phyloP scores from a whole-genome alignment of 2,113 vertebrate species.

The Dissostichus mawsoni region DNA sequence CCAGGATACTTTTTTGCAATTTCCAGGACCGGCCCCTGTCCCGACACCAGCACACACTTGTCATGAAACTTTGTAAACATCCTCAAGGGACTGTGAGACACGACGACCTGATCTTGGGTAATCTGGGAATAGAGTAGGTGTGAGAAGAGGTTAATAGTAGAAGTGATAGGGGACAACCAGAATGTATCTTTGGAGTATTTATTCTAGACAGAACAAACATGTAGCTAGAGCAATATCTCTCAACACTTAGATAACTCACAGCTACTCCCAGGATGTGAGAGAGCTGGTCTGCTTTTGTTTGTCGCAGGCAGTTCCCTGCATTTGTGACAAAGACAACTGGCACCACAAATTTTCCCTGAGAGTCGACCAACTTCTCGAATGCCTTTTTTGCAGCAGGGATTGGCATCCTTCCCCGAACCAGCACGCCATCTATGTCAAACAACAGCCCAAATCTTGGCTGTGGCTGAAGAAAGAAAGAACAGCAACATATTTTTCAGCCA shows the following conservation, averaged over 20 bases:
- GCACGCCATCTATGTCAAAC: conserved; percentile 92
- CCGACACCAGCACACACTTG: conserved; percentile 92
- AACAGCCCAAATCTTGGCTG: conserved; percentile 89
- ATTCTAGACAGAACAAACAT: too few relatives aligned
- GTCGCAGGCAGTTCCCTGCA: conserved; percentile 91
- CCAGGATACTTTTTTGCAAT: conserved; percentile 92
- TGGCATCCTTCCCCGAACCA: conserved; percentile 89
- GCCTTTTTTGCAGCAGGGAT: conserved; percentile 90
- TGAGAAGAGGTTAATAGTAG: conserved; percentile 10
- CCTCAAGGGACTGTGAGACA: conserved; percentile 93
- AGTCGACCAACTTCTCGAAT: conserved; percentile 89
- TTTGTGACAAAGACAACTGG: conserved; percentile 96
- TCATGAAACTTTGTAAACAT: conserved; percentile 92
- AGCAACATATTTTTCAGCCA: neutral
- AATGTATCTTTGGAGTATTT: neutral
- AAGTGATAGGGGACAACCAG: neutral
- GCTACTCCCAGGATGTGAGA: conserved; percentile 90
- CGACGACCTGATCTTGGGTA: conserved; percentile 90
- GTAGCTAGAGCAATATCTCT: neutral
- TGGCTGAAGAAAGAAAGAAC: conserved; percentile 43
- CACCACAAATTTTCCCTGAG: conserved; percentile 89
- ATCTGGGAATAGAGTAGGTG: conserved; percentile 80
- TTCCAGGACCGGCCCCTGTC: conserved; percentile 92
- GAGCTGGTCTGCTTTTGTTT: conserved; percentile 91
- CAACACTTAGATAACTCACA: conserved; percentile 78